Evolutionary conservation across 2,888 invertebrate species (phyloP), one percentile per base, ranked within the genome.

Genomic region (Fissipunctia ypsillon): DNA sequence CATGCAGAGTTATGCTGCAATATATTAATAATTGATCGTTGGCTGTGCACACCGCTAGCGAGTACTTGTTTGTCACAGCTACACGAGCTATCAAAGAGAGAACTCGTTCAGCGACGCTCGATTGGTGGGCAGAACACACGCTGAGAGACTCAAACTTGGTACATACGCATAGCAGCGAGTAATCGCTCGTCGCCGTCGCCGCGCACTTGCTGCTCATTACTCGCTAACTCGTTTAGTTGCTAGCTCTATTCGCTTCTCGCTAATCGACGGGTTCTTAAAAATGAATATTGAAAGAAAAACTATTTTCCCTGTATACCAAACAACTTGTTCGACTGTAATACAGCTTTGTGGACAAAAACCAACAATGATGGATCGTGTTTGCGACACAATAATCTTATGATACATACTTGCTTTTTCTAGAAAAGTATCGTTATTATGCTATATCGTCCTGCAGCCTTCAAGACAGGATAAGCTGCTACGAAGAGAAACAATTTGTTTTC

Each of bases 291-390:
- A 45, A 10, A 66, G 2, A 6, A 28, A 0, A 28, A 67, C 38
- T 16, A 16, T 28, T 38, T 19, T 38, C n/a, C 1, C 9, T 28
- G 6, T 16, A 16, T 5, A 54, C 38, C 22, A 54, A 19, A 66
- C 22, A 12, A 1, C n/a, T 66, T 38, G n/a, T 38, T 66, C 12
- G 38, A 67, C 28, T 81, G 79, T 74, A n/a, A n/a, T n/a, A 78
- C 73, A 77, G 77, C 80, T 81, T 84, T 85, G 74, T 80, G 78
- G 83, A 71, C 86, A 89, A 90, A 89, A 90, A 88, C 88, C 83
- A 88, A 83, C 86, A 84, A 83, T 89, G 89, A 90, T 90, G 88
- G 89, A 90, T 90, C 73, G 78, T 78, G 84, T 76, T 79, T 74
- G 80, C 78, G 80, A 83, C 70, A 79, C 77, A 80, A 78, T 78